A percentile compares a stretch with the other conserved stretches of the same genome.
Evolutionary conservation across 2,888 invertebrate species (phyloP).

Genomic region (Esperia sulphurella): DNA sequence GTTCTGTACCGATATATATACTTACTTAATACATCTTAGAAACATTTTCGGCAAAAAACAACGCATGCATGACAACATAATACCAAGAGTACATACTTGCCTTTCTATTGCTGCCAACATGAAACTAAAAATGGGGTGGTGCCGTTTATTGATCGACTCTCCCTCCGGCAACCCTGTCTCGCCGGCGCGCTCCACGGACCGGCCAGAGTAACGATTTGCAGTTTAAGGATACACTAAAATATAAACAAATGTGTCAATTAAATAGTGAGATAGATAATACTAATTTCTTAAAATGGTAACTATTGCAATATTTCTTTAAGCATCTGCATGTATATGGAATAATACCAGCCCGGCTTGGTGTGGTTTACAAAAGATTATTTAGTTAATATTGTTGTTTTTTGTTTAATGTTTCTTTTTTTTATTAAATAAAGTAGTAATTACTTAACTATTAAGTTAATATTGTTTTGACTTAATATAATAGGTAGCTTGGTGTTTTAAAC

Average conservation of each 20-base stretch:
- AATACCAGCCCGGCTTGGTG: too few species aligned
- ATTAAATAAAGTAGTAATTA: too few species aligned
- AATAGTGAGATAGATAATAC: background rate
- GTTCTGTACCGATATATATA: too few species aligned
- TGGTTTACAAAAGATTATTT: too few species aligned
- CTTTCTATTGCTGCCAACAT: conserved; percentile 29
- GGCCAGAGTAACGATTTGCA: background rate
- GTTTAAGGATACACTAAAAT: background rate
- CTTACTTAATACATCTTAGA: too few species aligned
- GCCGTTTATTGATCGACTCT: conserved; percentile 40
- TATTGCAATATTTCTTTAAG: background rate
- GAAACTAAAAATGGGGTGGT: conserved; percentile 25
- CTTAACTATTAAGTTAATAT: too few species aligned
- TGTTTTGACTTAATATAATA: too few species aligned
- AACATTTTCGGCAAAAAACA: too few species aligned
- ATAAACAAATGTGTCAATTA: background rate
- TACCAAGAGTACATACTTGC: conserved; percentile 28
- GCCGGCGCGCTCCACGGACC: background rate
- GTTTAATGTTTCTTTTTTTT: too few species aligned
- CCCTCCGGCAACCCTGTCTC: conserved; percentile 15
- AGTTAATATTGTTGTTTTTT: too few species aligned
- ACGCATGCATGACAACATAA: conserved; percentile 14
- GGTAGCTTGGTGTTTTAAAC: too few species aligned
- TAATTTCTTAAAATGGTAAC: background rate
- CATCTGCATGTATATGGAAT: too few species aligned